Evolutionary conservation across 2,888 invertebrate genomes (phyloP).

Genomic region (Drosophila anomalipes): DNA sequence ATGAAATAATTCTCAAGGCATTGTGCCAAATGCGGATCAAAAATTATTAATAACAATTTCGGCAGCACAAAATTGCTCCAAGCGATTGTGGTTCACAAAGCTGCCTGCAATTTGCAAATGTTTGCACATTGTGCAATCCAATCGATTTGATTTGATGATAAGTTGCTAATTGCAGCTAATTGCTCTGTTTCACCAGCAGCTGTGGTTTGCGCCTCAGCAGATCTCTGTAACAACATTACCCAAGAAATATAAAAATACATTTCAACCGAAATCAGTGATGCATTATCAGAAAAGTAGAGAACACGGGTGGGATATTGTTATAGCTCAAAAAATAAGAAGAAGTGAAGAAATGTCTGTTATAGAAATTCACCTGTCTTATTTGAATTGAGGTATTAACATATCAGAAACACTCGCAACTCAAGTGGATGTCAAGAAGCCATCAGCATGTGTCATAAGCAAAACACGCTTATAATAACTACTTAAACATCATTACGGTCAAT

Average conservation of each 20-base stretch:
- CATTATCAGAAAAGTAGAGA: too few relatives aligned
- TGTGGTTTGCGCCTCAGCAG: constrained; percentile 48
- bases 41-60: constrained; percentile 58
- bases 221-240: constrained; percentile 3
- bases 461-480: constrained; percentile 66
- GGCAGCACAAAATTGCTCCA: constrained; percentile 15
- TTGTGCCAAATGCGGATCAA: constrained; percentile 1
- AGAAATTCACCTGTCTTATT: neutral
- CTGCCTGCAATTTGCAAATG: constrained; percentile 33
- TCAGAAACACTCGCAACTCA: constrained; percentile 4
- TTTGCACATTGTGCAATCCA: constrained; percentile 49
- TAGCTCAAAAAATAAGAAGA: neutral
- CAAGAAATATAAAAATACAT: neutral
- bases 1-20: constrained; percentile 1
- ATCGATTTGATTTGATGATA: constrained; percentile 36
- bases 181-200: constrained; percentile 54
- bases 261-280: neutral
- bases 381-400: neutral
- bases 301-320: neutral
- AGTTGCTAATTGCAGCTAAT: constrained; percentile 40
- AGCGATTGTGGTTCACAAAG: constrained; percentile 24
- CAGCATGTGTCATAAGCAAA: constrained; percentile 39
- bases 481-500: constrained; percentile 42
- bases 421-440: constrained; percentile 40
- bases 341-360: neutral